Evolutionary conservation across 2,797 vertebrate species (phyloP), one percentile per base, ranked within the genome.

Genomic region (Ptychobarbus kaznakovi): DNA sequence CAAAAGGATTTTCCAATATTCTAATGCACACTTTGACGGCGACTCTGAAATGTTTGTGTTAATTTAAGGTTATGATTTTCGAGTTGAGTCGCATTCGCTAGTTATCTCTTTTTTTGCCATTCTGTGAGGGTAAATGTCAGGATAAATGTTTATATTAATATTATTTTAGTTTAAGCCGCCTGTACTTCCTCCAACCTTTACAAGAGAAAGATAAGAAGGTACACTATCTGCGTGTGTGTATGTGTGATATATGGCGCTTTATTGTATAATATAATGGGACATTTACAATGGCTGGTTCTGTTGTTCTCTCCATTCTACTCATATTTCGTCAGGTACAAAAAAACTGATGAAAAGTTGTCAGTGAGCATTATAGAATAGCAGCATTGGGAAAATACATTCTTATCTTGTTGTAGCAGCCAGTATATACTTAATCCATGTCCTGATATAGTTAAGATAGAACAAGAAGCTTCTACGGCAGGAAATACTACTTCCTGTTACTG

Each of bases 361-460:
- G 90, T 87, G 85, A 90, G 89, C 82, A 89, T 89, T 90, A 91
- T 90, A 89, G 92, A 90, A 91, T 87, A 91, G 89, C 87, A 89
- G 91, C 92, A 91, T 91, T 89, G 90, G 91, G 92, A 87, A 91
- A 92, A 88, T 87, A 91, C 86, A 90, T 91, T 88, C 92, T 94
- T 94, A 94, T 95, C 93, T 92, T 92, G 89, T 92, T 88, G 88
- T 91, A 88, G 93, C 92, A 92, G 92, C 80, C 89, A 92, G 88
- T 92, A 86, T 58, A 90, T 90, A 88, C 91, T 83, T 91, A 89
- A 89, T 79, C 87, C 90, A 88, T n/a, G 80, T 91, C 90, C 93
- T 91, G 93, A 94, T 92, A 91, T 89, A 93, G 89, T 89, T 91
- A 87, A 88, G 93, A 93, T 93, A 93, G 90, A 93, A 82, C 81